Conservation (phyloP, 2,888 invertebrate genomes). For the Rhagophthalmus giganteus region DNA sequence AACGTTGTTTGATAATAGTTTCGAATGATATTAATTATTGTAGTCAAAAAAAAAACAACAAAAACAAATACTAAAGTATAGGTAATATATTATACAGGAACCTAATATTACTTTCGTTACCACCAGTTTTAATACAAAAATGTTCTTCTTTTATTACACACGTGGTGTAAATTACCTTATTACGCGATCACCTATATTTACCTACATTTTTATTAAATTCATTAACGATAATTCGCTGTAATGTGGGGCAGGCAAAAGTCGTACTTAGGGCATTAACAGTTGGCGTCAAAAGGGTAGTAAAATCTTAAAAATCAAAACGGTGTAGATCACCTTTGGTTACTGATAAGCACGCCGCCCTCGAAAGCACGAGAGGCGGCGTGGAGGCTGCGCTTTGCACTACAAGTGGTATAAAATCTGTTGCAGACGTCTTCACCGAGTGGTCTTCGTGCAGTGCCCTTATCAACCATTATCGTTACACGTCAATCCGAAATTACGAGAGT, state of each 20-base stretch:
- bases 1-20: no score
- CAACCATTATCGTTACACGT: constrained; percentile 15
- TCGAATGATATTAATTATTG: no score
- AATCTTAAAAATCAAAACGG: constrained; percentile 10
- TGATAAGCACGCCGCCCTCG: constrained; percentile 30
- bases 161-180: no score
- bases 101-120: no score
- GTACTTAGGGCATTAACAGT: background rate
- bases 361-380: constrained; percentile 33
- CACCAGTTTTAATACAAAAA: no score
- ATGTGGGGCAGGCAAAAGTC: background rate
- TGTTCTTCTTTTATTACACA: no score
- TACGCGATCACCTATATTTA: no score
- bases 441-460: constrained; percentile 34
- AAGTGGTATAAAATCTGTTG: constrained; percentile 36
- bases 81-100: no score
- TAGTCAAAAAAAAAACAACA: no score
- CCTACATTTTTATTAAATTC: no score
- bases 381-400: constrained; percentile 37
- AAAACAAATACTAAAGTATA: no score
- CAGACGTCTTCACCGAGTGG: constrained; percentile 28
- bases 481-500: constrained; percentile 20
- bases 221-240: no score
- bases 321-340: constrained; percentile 17
- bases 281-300: constrained; percentile 1